These are phyloP conservation scores for Vulpes lagopus DNA, from an alignment of 2,113 vertebrate genomes.

Conservation along the genomic window DNA sequence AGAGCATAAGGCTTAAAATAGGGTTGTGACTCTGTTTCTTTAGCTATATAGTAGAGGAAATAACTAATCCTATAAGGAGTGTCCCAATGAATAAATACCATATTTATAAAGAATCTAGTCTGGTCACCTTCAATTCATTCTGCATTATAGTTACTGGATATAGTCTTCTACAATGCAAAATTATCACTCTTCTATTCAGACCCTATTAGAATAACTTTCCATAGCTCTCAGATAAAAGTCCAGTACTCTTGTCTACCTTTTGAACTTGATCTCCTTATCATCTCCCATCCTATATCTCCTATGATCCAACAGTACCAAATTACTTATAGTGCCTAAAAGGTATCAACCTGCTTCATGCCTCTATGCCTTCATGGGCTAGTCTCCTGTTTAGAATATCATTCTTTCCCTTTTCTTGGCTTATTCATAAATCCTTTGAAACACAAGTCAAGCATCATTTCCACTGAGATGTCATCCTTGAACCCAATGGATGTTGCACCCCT, in stretches of 20 bases:
- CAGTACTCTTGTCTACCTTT: not conserved
- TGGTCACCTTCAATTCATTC: constrained; percentile 11
- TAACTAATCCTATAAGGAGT: not conserved
- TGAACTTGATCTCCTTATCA: not conserved
- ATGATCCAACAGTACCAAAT: not conserved
- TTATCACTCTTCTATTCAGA: constrained; percentile 35
- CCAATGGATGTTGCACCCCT: not conserved
- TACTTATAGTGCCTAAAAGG: not conserved
- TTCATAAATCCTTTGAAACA: constrained; percentile 47
- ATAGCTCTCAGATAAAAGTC: not conserved
- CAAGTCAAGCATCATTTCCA: not conserved
- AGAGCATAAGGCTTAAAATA: not conserved
- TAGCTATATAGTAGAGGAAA: not conserved
- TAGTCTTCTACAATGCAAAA: constrained; percentile 53
- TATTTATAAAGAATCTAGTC: not conserved
- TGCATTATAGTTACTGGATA: not conserved
- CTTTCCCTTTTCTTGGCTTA: not conserved
- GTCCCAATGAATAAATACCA: not conserved
- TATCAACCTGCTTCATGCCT: not conserved
- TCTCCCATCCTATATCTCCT: not conserved
- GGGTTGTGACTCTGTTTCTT: not conserved
- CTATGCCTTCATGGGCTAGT: not conserved
- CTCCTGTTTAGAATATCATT: not conserved
- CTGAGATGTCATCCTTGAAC: not conserved
- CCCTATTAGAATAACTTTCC: not conserved